Percentiles rank a stretch among this genome's conserved stretches.
Evolutionary conservation across 2,113 vertebrate genomes (phyloP).

Genomic region (Prunella fulvescens): DNA sequence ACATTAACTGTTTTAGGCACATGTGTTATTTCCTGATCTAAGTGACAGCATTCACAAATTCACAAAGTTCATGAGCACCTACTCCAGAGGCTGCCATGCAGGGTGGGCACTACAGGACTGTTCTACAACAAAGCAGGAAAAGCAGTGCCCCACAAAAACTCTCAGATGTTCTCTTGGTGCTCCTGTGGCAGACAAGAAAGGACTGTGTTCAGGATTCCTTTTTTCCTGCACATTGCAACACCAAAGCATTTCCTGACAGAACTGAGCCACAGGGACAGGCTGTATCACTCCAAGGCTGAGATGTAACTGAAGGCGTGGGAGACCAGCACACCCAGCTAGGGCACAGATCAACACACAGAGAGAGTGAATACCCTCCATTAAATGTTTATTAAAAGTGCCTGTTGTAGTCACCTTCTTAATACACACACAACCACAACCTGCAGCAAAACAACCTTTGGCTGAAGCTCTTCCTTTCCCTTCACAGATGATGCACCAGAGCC

Average conservation of each 20-base stretch:
- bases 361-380: fast-evolving
- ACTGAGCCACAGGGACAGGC: neutral
- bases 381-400: neutral
- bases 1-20: neutral
- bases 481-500: fast-evolving
- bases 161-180: neutral
- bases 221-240: neutral
- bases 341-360: fast-evolving
- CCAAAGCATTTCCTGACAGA: neutral
- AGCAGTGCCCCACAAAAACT: neutral
- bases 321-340: neutral
- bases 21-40: neutral
- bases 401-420: neutral
- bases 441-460: neutral
- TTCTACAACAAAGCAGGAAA: neutral
- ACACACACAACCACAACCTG: neutral
- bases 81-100: neutral
- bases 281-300: neutral
- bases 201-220: neutral
- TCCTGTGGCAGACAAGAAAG: neutral
- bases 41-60: neutral
- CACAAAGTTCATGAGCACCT: fast-evolving
- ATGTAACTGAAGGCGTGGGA: neutral
- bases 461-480: neutral
- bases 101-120: neutral